Evolutionary conservation across 2,797 vertebrate genomes (phyloP).

Genomic region (Coregonus ussuriensis): DNA sequence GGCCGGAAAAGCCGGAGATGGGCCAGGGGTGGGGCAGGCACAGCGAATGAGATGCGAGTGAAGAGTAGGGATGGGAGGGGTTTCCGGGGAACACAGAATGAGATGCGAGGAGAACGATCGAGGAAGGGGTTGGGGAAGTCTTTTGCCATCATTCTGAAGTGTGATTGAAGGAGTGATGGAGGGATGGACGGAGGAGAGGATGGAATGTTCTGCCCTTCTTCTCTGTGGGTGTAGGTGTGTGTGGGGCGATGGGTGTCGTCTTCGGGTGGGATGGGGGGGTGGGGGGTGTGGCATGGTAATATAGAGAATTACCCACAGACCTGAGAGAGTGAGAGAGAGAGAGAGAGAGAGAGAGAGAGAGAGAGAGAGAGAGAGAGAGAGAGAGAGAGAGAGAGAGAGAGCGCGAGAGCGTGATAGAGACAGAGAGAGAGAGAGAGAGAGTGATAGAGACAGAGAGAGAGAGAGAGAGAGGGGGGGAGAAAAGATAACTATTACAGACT

Average conservation of each 20-base stretch:
- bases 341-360: background rate
- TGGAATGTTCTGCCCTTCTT: background rate
- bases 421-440: background rate
- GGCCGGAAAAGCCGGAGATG: background rate
- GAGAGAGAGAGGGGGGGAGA: background rate
- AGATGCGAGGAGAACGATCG: background rate
- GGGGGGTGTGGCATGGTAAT: slow-evolving; percentile 81
- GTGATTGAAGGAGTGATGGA: background rate
- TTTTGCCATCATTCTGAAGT: background rate
- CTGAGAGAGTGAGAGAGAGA: slow-evolving; percentile 44
- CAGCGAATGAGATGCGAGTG: background rate
- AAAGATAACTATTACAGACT: background rate
- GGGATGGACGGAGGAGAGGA: background rate
- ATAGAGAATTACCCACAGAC: slow-evolving; percentile 77
- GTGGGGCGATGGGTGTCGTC: slow-evolving; percentile 55
- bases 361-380: background rate
- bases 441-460: background rate
- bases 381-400: background rate
- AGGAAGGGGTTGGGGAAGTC: background rate
- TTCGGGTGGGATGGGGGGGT: slow-evolving; percentile 67
- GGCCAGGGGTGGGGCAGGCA: background rate
- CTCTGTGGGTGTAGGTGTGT: slow-evolving; percentile 34
- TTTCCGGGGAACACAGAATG: background rate
- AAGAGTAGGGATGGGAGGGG: background rate
- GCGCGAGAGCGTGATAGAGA: too few species aligned